Conservation (phyloP, 2,797 vertebrate genomes). For the Lepilemur ruficaudatus region DNA sequence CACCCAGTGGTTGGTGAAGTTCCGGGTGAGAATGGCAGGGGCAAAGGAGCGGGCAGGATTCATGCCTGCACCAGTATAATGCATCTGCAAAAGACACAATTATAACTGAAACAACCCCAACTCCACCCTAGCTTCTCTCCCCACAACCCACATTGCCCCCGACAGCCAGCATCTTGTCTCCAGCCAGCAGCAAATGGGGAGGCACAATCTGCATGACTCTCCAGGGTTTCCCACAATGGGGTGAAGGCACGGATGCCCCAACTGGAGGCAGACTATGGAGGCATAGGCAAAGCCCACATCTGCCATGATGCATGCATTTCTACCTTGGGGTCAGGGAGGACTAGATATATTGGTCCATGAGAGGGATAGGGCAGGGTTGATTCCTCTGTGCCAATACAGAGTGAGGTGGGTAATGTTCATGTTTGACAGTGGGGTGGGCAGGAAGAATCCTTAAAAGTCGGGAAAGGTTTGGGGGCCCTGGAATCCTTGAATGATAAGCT, state of each 20-base stretch:
- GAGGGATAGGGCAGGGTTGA: background rate
- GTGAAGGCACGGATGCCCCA: background rate
- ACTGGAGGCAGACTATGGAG: background rate
- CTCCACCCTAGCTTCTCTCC: background rate
- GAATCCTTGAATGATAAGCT: background rate
- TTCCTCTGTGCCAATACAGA: background rate
- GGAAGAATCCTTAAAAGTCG: background rate
- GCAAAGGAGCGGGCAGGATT: slow-evolving; percentile 97
- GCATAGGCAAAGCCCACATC: background rate
- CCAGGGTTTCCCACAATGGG: background rate
- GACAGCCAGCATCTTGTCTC: background rate
- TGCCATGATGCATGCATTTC: background rate
- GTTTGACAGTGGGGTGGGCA: background rate
- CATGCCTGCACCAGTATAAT: slow-evolving; percentile 97
- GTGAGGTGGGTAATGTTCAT: background rate
- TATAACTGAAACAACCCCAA: background rate
- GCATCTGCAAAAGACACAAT: slow-evolving; percentile 87
- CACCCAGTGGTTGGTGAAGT: slow-evolving; percentile 98
- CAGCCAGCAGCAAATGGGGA: background rate
- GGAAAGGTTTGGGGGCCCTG: background rate
- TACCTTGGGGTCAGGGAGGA: background rate
- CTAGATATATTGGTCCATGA: background rate
- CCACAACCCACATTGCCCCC: background rate
- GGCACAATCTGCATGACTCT: background rate
- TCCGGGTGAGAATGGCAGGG: slow-evolving; percentile 93